Percentiles rank a stretch among this genome's conserved stretches.
These are phyloP conservation scores for Temnothorax ravouxi DNA, from an alignment of 2,888 invertebrate species.

Conservation along the genomic window DNA sequence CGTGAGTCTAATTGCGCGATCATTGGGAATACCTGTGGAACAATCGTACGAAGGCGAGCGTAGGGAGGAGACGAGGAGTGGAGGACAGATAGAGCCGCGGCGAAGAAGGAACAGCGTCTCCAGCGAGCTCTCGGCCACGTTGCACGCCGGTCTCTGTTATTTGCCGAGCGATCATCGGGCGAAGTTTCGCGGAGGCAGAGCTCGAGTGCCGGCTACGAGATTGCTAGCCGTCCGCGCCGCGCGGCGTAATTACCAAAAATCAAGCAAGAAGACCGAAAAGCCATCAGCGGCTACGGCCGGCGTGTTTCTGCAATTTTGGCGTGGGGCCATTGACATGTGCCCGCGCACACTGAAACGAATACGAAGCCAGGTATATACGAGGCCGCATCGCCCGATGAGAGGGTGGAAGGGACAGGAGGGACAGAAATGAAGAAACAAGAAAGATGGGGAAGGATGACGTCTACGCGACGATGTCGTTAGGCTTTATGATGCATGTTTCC, in stretches of 20 bases:
- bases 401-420: background rate
- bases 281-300: slow-evolving; percentile 75
- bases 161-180: slow-evolving; percentile 79
- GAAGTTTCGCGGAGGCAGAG: slow-evolving; percentile 74
- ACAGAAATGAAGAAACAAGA: slow-evolving; percentile 27
- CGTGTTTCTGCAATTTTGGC: slow-evolving; percentile 80
- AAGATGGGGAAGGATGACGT: slow-evolving; percentile 18
- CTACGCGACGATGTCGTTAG: slow-evolving; percentile 43
- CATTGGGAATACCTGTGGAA: slow-evolving; percentile 69
- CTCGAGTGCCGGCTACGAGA: slow-evolving; percentile 71
- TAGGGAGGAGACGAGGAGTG: background rate
- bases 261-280: slow-evolving; percentile 78
- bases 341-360: slow-evolving; percentile 60
- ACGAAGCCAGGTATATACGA: slow-evolving; percentile 15
- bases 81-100: slow-evolving; percentile 37
- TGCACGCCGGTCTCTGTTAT: slow-evolving; percentile 77
- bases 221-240: slow-evolving; percentile 75
- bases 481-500: slow-evolving; percentile 40
- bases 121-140: slow-evolving; percentile 59
- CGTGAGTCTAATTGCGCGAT: slow-evolving; percentile 72
- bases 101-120: slow-evolving; percentile 56
- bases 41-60: slow-evolving; percentile 62
- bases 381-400: background rate
- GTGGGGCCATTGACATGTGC: slow-evolving; percentile 76
- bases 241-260: slow-evolving; percentile 81